Base-by-base conservation (phyloP, 37 sponge, comb jelly and placozoan genomes). In the Bolinopsis microptera region DNA sequence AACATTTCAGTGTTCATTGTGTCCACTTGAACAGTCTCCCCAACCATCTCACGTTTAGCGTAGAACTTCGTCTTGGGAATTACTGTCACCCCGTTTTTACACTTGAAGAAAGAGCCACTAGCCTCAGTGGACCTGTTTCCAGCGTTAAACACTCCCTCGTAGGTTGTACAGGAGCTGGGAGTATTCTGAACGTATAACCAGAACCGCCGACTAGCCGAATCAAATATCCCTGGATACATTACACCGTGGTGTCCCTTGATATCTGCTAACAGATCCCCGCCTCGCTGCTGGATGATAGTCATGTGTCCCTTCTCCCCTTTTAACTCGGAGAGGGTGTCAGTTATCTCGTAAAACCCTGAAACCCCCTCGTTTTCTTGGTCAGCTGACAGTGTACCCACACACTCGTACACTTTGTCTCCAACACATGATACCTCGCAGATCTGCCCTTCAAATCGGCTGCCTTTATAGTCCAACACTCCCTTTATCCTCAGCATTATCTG, bases 371-470 rank as follows among this genome's bases (percentile, higher is more conserved):
- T 86, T 40, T 86, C 90, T 9, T 33, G 41, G 35, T 40, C n/a
- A n/a, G 90, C 90, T 24, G 61, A 41, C 0, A 86, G 90, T 41
- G 90, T 86, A 24, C 90, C 90, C 1, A 86, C 41, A 86, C 90
- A 86, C 35, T 86, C 90, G 3, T 3, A 86, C 23, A 26, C 13
- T 26, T 40, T 86, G 35, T 86, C 90, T 39, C 61, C 48, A 16
- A 38, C 27, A 28, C 18, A 39, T 25, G 36, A 23, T 1, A 86
- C 35, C 90, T 86, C 90, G 39, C 90, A 86, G 1, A 86, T 40
- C 61, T 86, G 90, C 3, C 90, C 90, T n/a, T 86, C 90, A 86
- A 86, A 86, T n/a, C 24, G 38, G 26, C 61, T 86, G 2, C 90
- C 90, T 25, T 86, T 86, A 26, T 41, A 86, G 39, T 86, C 90